Evolutionary conservation across 2,888 invertebrate species (phyloP).

Genomic region (Cephalotes varians): DNA sequence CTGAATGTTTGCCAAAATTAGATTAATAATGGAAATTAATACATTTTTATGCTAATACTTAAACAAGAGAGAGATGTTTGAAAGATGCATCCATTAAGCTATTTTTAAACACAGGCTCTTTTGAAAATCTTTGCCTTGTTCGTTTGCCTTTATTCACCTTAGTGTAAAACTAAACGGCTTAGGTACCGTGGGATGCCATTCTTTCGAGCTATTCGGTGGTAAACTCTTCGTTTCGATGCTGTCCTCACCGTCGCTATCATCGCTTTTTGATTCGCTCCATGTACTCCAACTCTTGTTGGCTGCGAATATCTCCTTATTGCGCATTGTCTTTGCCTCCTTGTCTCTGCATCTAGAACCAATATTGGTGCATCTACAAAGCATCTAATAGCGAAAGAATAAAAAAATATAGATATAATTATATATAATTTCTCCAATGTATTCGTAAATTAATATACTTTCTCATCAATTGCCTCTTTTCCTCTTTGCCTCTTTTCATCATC

Average conservation of each 20-base stretch:
- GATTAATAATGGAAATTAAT: neutral
- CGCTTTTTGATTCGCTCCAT: slow-evolving; percentile 80
- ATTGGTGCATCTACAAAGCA: neutral
- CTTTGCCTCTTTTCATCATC: neutral
- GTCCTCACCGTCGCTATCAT: slow-evolving; percentile 82
- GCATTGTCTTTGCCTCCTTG: slow-evolving; percentile 77
- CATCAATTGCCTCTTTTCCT: neutral
- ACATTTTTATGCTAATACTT: neutral
- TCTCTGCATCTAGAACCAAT: slow-evolving; percentile 71
- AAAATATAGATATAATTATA: neutral
- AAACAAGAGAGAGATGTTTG: neutral
- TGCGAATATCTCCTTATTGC: slow-evolving; percentile 79
- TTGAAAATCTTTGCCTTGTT: neutral
- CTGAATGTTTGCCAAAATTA: neutral
- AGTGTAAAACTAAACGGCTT: slow-evolving; percentile 91
- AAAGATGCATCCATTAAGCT: neutral
- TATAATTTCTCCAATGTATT: neutral
- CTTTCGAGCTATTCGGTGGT: slow-evolving; percentile 80
- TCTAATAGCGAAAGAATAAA: neutral
- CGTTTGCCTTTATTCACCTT: slow-evolving; percentile 88
- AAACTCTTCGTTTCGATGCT: slow-evolving; percentile 83
- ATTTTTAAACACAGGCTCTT: neutral
- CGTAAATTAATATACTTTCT: neutral
- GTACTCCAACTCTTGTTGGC: slow-evolving; percentile 77
- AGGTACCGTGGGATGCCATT: slow-evolving; percentile 87